These are phyloP conservation scores for Drepana falcataria DNA, from an alignment of 2,888 invertebrate species.

Conservation along the genomic window DNA sequence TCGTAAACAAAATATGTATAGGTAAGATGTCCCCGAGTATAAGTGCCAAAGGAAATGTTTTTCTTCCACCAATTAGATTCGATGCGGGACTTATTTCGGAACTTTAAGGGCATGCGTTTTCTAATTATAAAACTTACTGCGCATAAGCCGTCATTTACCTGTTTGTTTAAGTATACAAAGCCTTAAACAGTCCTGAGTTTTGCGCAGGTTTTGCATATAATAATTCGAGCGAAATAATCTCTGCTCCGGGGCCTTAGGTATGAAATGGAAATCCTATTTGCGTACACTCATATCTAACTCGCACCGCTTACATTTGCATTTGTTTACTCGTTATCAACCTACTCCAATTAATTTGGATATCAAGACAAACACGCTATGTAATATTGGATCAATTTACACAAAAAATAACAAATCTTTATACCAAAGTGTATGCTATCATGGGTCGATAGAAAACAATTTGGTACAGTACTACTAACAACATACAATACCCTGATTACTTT, in stretches of 20 bases:
- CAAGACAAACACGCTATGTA: background rate
- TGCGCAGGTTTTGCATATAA: conserved; percentile 37
- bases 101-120: background rate
- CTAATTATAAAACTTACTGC: conserved; percentile 4
- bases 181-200: conserved; percentile 33
- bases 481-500: no score
- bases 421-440: no score
- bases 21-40: no score
- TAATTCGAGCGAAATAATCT: conserved; percentile 46
- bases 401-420: no score
- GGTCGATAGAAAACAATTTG: no score
- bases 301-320: conserved; percentile 24
- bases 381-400: no score
- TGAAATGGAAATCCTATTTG: conserved; percentile 38
- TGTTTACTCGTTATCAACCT: conserved; percentile 14
- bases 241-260: conserved; percentile 28
- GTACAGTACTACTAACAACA: no score
- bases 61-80: background rate
- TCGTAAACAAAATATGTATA: no score
- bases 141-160: conserved; percentile 18
- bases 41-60: background rate
- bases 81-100: background rate
- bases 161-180: conserved; percentile 22
- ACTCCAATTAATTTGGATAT: background rate
- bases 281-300: conserved; percentile 29